Evolutionary conservation across 2,797 vertebrate species (phyloP).

Genomic region (Gallirallus australis): DNA sequence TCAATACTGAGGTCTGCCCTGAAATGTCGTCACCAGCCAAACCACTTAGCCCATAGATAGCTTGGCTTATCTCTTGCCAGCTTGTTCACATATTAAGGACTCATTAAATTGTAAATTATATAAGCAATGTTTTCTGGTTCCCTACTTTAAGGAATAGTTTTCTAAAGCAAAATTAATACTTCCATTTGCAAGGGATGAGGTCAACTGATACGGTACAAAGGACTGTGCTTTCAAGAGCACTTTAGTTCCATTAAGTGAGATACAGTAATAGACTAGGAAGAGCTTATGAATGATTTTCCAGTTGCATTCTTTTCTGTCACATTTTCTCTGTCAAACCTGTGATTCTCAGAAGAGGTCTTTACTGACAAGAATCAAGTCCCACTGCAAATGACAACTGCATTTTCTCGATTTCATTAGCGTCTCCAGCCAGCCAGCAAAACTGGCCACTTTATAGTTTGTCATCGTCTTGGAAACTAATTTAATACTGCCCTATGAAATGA

Average conservation of each 20-base stretch:
- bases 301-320: slow-evolving; percentile 52
- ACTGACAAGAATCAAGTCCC: slow-evolving; percentile 46
- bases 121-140: background rate
- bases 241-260: slow-evolving; percentile 58
- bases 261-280: slow-evolving; percentile 21
- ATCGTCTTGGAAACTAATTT: slow-evolving; percentile 58
- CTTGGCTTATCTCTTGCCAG: background rate
- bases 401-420: slow-evolving; percentile 55
- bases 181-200: slow-evolving; percentile 18
- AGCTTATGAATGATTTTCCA: slow-evolving; percentile 60
- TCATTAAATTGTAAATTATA: slow-evolving; percentile 11
- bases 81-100: background rate
- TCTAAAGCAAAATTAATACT: slow-evolving; percentile 54
- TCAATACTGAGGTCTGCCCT: background rate
- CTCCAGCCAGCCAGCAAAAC: slow-evolving; percentile 37
- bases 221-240: slow-evolving; percentile 41
- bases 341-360: slow-evolving; percentile 46
- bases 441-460: slow-evolving; percentile 41
- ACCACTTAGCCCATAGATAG: background rate
- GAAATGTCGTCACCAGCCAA: background rate
- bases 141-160: background rate
- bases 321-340: slow-evolving; percentile 54
- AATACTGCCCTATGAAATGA: slow-evolving; percentile 48
- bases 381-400: slow-evolving; percentile 48
- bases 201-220: background rate